Conservation (phyloP, 2,797 vertebrate genomes). For the Stomatorhinus walkeri region DNA sequence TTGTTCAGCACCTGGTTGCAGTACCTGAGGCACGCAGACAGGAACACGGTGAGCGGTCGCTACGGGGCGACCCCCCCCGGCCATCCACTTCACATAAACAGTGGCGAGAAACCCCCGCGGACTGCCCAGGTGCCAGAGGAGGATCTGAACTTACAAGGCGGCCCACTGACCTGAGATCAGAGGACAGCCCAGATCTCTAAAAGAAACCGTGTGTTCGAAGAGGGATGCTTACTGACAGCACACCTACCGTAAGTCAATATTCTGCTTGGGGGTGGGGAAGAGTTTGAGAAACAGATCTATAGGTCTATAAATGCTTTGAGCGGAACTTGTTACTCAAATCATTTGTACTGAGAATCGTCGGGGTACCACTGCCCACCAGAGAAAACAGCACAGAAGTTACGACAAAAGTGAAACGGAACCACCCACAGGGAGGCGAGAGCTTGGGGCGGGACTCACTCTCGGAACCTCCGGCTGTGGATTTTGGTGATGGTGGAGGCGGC, state of each 20-base stretch:
- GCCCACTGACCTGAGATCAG: background rate
- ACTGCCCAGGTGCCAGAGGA: background rate
- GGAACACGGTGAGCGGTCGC: background rate
- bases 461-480: conserved; percentile 95
- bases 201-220: background rate
- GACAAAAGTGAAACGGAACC: background rate
- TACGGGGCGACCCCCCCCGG: background rate
- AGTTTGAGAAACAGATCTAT: background rate
- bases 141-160: background rate
- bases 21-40: conserved; percentile 63
- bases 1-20: conserved; percentile 98
- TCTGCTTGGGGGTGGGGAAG: background rate
- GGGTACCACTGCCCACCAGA: background rate
- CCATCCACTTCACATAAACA: background rate
- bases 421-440: background rate
- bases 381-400: background rate
- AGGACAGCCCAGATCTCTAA: background rate
- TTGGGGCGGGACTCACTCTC: conserved; percentile 75
- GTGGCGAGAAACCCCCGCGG: background rate
- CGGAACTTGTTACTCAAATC: background rate
- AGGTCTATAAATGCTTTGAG: background rate
- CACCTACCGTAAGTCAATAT: background rate
- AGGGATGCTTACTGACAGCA: background rate
- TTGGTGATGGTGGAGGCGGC: conserved; percentile 91
- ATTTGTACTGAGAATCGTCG: background rate